phyloP scores from a whole-genome alignment of 2,797 vertebrate species.

The Gymnopithys bicolor region DNA sequence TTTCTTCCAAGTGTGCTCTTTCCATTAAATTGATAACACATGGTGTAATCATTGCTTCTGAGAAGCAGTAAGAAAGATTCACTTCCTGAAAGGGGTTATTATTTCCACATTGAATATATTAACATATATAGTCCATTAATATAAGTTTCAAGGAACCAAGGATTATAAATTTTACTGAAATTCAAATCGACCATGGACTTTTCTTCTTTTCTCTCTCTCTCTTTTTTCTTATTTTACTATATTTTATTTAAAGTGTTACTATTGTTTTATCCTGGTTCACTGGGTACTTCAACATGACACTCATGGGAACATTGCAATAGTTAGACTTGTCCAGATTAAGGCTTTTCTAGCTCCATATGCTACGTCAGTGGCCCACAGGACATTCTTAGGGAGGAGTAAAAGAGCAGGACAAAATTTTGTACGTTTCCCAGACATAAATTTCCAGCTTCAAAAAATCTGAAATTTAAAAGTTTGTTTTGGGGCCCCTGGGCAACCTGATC shows the following conservation, averaged over 20 bases:
- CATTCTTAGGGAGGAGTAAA: neutral
- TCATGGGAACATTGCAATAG: neutral
- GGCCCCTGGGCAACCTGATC: neutral
- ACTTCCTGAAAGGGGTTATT: neutral
- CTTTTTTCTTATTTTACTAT: neutral
- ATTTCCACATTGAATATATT: neutral
- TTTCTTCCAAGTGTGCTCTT: neutral
- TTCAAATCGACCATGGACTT: neutral
- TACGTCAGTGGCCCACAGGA: neutral
- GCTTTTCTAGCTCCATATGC: neutral
- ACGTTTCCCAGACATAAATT: neutral
- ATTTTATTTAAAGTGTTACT: neutral
- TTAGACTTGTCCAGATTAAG: neutral
- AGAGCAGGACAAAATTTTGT: neutral
- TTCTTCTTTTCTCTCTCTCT: too few relatives aligned
- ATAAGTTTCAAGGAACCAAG: neutral
- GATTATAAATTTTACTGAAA: neutral
- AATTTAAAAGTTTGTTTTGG: neutral
- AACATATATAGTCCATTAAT: neutral
- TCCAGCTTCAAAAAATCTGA: neutral
- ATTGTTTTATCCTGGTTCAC: neutral
- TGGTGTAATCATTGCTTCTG: neutral
- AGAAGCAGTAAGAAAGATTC: neutral
- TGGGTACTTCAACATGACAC: neutral
- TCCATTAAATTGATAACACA: neutral